Percentiles rank a stretch among this genome's conserved stretches.
Evolutionary conservation across 2,888 invertebrate species (phyloP).

Genomic region (Phrixothrix hirtus): DNA sequence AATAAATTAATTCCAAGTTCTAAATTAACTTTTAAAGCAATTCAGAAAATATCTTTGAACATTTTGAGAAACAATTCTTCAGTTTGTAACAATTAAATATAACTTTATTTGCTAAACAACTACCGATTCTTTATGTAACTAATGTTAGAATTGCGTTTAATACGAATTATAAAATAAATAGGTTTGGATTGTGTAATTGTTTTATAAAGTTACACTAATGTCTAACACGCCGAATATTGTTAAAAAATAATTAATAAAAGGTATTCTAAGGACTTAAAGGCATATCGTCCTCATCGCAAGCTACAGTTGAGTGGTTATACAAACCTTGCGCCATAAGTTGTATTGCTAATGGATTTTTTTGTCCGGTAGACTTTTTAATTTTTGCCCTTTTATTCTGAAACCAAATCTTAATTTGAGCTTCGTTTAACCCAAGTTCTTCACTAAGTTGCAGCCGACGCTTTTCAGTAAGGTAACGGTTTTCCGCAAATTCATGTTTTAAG

Average conservation of each 20-base stretch:
- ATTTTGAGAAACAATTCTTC: too few species aligned
- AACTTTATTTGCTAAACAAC: background rate
- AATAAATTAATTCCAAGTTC: background rate
- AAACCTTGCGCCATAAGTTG: constrained; percentile 94
- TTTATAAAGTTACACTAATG: too few species aligned
- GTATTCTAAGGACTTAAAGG: constrained; percentile 20
- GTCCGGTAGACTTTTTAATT: constrained; percentile 88
- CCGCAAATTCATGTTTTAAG: constrained; percentile 90
- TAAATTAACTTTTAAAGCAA: too few species aligned
- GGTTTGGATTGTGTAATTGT: too few species aligned
- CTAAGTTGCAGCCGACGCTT: constrained; percentile 87
- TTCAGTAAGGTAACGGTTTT: constrained; percentile 92
- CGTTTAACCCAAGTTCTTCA: constrained; percentile 88
- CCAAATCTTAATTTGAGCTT: constrained; percentile 98
- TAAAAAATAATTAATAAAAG: too few species aligned
- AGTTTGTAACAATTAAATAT: background rate
- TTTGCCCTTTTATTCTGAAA: constrained; percentile 97
- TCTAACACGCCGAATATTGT: too few species aligned
- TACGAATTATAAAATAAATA: too few species aligned
- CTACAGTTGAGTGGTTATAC: constrained; percentile 85
- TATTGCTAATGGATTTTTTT: constrained; percentile 81
- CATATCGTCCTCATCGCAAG: constrained; percentile 61
- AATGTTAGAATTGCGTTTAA: too few species aligned
- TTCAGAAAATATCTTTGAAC: too few species aligned
- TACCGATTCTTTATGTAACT: too few species aligned